phyloP scores from a whole-genome alignment of 2,113 vertebrate genomes.

The Motacilla tschutschensis region DNA sequence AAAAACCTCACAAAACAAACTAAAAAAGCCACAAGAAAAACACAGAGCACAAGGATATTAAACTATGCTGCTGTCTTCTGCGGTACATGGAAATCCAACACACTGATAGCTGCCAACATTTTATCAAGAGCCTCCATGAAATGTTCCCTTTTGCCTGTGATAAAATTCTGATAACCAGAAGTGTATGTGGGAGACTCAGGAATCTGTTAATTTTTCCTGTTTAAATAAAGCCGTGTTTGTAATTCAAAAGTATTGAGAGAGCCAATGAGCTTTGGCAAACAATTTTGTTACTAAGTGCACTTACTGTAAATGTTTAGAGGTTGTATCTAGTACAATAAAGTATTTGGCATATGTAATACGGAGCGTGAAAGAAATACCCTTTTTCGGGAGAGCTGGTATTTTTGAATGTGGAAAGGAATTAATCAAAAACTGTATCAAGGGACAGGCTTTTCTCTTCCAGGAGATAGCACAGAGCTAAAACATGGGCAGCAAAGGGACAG shows the following conservation, averaged over 20 bases:
- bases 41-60: background rate
- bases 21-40: background rate
- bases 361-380: constrained; percentile 17
- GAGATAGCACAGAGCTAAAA: background rate
- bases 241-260: constrained; percentile 6
- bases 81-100: background rate
- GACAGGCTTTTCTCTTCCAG: background rate
- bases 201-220: constrained; percentile 35
- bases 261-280: constrained; percentile 17
- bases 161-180: constrained; percentile 52
- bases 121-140: constrained; percentile 2
- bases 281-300: constrained; percentile 36
- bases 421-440: background rate
- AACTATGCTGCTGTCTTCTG: background rate
- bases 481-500: background rate
- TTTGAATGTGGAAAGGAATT: background rate
- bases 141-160: background rate
- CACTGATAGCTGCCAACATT: background rate
- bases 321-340: constrained; percentile 41
- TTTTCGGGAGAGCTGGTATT: background rate
- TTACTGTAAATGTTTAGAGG: constrained; percentile 52
- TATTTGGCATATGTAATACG: constrained; percentile 33
- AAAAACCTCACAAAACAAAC: background rate
- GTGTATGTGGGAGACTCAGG: constrained; percentile 32
- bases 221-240: constrained; percentile 28